These are phyloP conservation scores for Tapirus terrestris DNA, from an alignment of 2,113 vertebrate genomes.

Conservation along the genomic window DNA sequence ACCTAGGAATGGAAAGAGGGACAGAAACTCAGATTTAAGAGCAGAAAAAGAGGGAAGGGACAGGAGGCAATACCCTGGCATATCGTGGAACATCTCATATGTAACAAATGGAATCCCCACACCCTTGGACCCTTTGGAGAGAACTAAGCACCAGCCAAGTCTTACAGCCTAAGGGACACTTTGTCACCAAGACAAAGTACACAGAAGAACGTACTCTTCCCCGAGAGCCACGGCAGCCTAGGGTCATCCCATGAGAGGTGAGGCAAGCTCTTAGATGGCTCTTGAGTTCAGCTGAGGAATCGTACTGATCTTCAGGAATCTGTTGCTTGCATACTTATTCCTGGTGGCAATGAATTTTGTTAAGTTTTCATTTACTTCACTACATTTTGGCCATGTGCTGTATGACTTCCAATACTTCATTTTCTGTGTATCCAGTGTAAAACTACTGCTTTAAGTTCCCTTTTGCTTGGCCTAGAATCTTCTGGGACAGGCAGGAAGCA, in stretches of 20 bases:
- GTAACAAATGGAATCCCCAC: background rate
- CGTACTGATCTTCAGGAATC: constrained; percentile 89
- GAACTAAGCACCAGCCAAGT: background rate
- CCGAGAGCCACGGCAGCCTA: background rate
- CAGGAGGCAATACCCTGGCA: background rate
- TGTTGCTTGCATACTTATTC: constrained; percentile 91
- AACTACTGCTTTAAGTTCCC: constrained; percentile 92
- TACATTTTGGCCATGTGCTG: constrained; percentile 94
- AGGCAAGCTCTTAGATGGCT: constrained; percentile 85
- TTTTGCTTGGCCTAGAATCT: constrained; percentile 87
- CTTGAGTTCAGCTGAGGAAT: constrained; percentile 86
- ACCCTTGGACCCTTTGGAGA: background rate
- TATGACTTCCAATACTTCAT: constrained; percentile 86
- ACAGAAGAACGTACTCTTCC: background rate
- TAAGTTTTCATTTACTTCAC: constrained; percentile 88
- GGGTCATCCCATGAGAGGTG: constrained; percentile 71
- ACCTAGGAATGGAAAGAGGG: background rate
- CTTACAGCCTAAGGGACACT: background rate
- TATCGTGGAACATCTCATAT: background rate
- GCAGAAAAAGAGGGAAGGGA: background rate
- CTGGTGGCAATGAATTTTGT: constrained; percentile 89
- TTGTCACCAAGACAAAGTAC: constrained; percentile 57
- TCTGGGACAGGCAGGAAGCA: constrained; percentile 91
- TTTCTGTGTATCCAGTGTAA: constrained; percentile 90
- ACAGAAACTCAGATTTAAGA: background rate